Percentiles rank a stretch among this genome's conserved stretches.
Conservation (phyloP, 1,140 invertebrate species). For the Thaumatotibia leucotreta region DNA sequence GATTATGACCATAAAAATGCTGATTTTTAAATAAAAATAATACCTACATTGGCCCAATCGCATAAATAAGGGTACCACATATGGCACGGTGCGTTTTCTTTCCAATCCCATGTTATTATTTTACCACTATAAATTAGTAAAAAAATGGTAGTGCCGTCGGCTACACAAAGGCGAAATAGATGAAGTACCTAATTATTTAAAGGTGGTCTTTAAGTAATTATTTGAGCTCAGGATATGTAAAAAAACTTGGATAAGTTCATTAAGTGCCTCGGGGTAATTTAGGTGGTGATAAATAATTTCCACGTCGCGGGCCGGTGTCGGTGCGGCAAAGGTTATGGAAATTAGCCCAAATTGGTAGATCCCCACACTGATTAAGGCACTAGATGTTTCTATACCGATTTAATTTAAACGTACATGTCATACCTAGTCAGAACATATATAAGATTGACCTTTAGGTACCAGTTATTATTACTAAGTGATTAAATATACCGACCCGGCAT, state of each 20-base stretch:
- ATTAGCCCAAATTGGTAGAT: not conserved
- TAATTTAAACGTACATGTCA: not conserved
- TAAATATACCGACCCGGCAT: too few species aligned
- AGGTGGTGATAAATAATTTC: conserved; percentile 51
- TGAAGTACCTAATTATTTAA: conserved; percentile 62
- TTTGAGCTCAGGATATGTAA: conserved; percentile 36
- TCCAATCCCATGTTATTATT: conserved; percentile 45
- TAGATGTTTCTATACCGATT: not conserved
- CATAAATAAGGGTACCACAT: conserved; percentile 68
- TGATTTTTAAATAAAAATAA: conserved; percentile 65
- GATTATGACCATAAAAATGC: conserved; percentile 62
- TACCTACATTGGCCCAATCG: conserved; percentile 58
- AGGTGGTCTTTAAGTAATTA: conserved; percentile 66
- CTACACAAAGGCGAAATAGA: conserved; percentile 58
- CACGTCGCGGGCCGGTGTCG: conserved; percentile 28
- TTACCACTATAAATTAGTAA: conserved; percentile 66
- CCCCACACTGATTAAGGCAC: not conserved
- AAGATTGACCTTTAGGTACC: not conserved
- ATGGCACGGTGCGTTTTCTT: conserved; percentile 34
- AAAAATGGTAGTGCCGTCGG: conserved; percentile 53
- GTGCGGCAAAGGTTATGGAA: conserved; percentile 19
- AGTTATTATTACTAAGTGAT: too few species aligned
- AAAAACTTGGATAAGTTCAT: conserved; percentile 69
- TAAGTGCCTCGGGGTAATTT: conserved; percentile 46
- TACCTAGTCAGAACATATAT: not conserved